A percentile compares a stretch with the other conserved stretches of the same genome.
phyloP scores from a whole-genome alignment of 1,140 invertebrate species.

The Anastrepha ludens region DNA sequence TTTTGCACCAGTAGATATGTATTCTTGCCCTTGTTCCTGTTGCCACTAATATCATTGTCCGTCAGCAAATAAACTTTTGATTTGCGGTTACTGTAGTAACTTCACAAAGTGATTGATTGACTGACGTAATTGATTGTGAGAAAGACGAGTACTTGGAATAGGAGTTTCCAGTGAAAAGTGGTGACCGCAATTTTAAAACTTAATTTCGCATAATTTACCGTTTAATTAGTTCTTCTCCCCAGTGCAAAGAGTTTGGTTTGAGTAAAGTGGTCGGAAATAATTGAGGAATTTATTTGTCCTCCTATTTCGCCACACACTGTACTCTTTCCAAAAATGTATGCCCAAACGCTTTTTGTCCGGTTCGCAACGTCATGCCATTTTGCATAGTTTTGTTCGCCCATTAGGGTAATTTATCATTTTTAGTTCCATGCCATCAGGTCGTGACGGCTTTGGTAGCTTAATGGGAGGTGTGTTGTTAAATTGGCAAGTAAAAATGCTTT shows the following conservation, averaged over 20 bases:
- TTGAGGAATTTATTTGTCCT: too few relatives aligned
- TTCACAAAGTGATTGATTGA: conserved; percentile 36
- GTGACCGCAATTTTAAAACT: conserved; percentile 34
- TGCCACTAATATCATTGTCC: too few relatives aligned
- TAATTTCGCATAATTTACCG: conserved; percentile 28
- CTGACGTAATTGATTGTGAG: conserved; percentile 13
- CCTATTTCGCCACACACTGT: too few relatives aligned
- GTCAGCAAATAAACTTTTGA: not conserved
- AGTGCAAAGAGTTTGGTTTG: not conserved
- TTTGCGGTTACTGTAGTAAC: not conserved
- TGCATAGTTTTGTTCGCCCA: conserved; percentile 18
- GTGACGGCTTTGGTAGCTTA: not conserved
- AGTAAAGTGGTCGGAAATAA: too few relatives aligned
- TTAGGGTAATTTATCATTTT: conserved; percentile 37
- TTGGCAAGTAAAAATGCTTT: not conserved
- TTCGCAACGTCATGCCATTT: not conserved
- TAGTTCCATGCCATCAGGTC: not conserved
- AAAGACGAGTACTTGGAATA: conserved; percentile 23
- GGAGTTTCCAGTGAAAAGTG: not conserved
- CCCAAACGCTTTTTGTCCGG: not conserved
- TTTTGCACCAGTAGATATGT: too few relatives aligned
- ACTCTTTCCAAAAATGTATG: not conserved
- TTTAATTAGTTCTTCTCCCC: not conserved
- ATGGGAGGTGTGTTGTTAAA: too few relatives aligned
- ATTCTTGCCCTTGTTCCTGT: too few relatives aligned